Percentiles rank a stretch among this genome's conserved stretches.
These are phyloP conservation scores for Clunio marinus DNA, from an alignment of 2,888 invertebrate genomes.

Conservation along the genomic window DNA sequence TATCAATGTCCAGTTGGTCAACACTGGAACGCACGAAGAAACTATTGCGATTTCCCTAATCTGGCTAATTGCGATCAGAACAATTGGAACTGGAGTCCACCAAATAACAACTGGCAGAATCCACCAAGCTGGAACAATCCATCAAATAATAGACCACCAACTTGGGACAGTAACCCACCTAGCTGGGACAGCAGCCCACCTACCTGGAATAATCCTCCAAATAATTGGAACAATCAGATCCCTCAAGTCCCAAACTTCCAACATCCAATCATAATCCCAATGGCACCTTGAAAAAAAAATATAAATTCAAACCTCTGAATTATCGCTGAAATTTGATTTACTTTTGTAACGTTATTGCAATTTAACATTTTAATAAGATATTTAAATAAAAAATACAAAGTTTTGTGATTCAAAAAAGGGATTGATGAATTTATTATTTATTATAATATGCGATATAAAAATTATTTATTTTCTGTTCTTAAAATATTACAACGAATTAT, in stretches of 20 bases:
- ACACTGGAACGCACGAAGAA: conserved; percentile 24
- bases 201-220: neutral
- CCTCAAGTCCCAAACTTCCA: conserved; percentile 10
- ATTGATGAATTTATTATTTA: too few species aligned
- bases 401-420: too few species aligned
- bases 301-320: too few species aligned
- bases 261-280: conserved; percentile 21
- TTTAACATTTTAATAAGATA: too few species aligned
- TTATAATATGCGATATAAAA: too few species aligned
- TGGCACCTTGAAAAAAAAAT: conserved; percentile 17
- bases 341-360: too few species aligned
- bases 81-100: neutral
- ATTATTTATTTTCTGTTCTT: too few species aligned
- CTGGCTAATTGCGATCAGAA: neutral
- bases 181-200: neutral
- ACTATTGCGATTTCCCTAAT: conserved; percentile 16
- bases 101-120: neutral
- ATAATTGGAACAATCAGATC: conserved; percentile 13
- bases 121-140: neutral
- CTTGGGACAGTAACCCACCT: neutral
- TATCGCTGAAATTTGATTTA: too few species aligned
- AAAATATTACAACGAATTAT: too few species aligned
- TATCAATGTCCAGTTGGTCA: conserved; percentile 21
- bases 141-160: too few species aligned
- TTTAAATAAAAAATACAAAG: too few species aligned